Base-by-base conservation (phyloP, 2,888 invertebrate species). In the Pasiphila rectangulata region DNA sequence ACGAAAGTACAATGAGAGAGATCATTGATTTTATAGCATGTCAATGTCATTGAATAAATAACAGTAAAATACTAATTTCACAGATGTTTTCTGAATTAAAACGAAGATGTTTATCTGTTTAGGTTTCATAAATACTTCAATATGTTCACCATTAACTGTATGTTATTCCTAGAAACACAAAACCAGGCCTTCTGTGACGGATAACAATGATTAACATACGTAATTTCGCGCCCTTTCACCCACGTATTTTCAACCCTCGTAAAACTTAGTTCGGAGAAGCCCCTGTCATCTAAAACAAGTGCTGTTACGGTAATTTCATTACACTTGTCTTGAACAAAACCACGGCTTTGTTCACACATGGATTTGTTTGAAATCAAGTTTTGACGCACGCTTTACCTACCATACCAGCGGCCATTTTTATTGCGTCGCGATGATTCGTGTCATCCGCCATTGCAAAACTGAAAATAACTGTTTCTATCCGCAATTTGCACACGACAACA, bases 381-480 rank as follows among this genome's bases (percentile, higher is more conserved):
- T 79, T 83, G 84, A 84, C 85, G 85, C 86, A 82, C 85, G 87
- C 87, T 87, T 87, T 88, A 88, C 88, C 88, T 88, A 88, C 88
- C 88, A 75, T 78, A 73, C 76, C 63, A 84, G 84, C 87, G 87
- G 87, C 88, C 88, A 88, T 88, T 79, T 88, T 88, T 86, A 87
- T 88, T 88, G 85, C 86, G 86, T 85, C 83, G 83, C 79, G 86
- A 83, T 81, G 85, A 81, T 83, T 88, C 86, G 86, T 88, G 88
- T 86, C 87, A 87, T 85, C 88, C 88, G 88, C 88, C 88, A 88
- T 88, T 88, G 83, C 71, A 79, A 79, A 77, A 72, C 70, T 57
- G 69, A 45, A 76, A 82, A 81, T 69, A 64, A 72, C 71, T 66
- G 64, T 64, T 71, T 73, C 47, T 68, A 69, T 64, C 64, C 66